Conservation (phyloP, 2,113 vertebrate species). For the Callocephalon fimbriatum region DNA sequence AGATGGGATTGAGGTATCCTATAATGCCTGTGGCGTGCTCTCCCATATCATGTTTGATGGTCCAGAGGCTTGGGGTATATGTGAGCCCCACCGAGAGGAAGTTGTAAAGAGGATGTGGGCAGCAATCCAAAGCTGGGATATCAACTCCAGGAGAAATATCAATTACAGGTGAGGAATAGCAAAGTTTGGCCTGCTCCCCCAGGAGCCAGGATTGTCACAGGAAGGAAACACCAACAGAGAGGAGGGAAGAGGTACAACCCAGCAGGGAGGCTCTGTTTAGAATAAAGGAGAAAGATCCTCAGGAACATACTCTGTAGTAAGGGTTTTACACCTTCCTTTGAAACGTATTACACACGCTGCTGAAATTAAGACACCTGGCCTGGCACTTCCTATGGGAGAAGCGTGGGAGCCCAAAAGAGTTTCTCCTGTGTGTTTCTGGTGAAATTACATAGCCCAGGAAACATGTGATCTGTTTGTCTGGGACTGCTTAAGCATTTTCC, state of each 20-base stretch:
- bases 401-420: not conserved
- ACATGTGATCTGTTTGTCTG: not conserved
- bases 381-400: not conserved
- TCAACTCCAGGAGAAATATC: constrained; percentile 96
- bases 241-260: not conserved
- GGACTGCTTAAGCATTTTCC: not conserved
- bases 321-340: not conserved
- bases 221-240: not conserved
- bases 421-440: not conserved
- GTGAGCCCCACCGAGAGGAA: constrained; percentile 85
- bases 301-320: not conserved
- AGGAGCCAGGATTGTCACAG: not conserved
- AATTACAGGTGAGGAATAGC: constrained; percentile 89
- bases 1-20: constrained; percentile 97
- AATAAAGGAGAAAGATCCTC: not conserved
- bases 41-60: constrained; percentile 99
- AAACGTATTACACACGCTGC: not conserved
- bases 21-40: constrained; percentile 95
- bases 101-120: constrained; percentile 96
- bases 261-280: not conserved
- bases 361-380: not conserved
- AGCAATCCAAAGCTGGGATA: constrained; percentile 97
- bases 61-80: constrained; percentile 89
- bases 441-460: not conserved
- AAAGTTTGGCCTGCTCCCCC: not conserved